Evolutionary conservation across 2,888 invertebrate species (phyloP).

Genomic region (Pelosia muscerda): DNA sequence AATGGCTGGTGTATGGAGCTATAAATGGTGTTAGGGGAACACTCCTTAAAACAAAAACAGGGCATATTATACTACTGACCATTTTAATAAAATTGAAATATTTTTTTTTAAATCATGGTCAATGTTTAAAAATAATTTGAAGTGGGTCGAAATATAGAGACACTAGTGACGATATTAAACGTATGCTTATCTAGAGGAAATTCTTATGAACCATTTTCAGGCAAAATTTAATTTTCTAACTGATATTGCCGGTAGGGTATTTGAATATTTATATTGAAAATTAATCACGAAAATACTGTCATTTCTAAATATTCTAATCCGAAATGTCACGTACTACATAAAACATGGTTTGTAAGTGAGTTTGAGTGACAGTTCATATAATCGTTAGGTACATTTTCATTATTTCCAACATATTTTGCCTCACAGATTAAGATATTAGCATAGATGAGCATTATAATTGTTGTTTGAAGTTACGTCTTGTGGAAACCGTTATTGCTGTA

Average conservation of each 20-base stretch:
- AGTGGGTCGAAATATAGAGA: no score
- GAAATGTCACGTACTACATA: not conserved
- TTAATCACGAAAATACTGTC: not conserved
- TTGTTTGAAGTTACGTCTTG: conserved; percentile 37
- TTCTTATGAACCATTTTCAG: no score
- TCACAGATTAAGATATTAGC: conserved; percentile 32
- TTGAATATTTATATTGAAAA: not conserved
- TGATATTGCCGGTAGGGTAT: not conserved
- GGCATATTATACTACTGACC: no score
- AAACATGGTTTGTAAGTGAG: not conserved
- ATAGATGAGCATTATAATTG: conserved; percentile 24
- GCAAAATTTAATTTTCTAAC: no score
- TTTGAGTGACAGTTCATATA: not conserved
- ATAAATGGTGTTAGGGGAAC: no score
- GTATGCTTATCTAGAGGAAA: not conserved
- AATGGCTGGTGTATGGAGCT: no score
- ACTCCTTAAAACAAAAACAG: no score
- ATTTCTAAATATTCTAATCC: not conserved
- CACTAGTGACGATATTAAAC: not conserved
- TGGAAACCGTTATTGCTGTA: conserved; percentile 37
- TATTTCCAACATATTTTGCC: conserved; percentile 32
- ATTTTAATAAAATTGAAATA: no score
- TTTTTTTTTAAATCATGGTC: no score
- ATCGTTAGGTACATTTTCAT: conserved; percentile 17
- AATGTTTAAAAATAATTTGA: not conserved